Conservation (phyloP, 2,888 invertebrate genomes). For the Torymus aiolomorphi region DNA sequence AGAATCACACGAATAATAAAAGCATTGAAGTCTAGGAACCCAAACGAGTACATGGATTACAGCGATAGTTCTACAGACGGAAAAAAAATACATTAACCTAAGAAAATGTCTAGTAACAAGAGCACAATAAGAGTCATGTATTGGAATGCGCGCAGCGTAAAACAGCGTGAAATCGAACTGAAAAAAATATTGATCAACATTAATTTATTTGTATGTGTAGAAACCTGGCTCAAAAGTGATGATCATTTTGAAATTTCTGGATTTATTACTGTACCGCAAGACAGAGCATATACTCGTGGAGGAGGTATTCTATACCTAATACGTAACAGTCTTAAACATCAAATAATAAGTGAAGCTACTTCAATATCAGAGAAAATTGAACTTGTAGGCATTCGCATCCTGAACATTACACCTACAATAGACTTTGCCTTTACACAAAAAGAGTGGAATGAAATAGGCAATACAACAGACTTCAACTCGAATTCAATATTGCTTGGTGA, state of each 20-base stretch:
- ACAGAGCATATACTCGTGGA: conserved; percentile 9
- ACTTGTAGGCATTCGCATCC: neutral
- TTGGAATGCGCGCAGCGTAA: too few relatives aligned
- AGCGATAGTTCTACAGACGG: too few relatives aligned
- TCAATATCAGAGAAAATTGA: neutral
- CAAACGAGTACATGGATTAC: too few relatives aligned
- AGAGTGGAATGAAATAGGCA: conserved; percentile 20
- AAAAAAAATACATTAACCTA: too few relatives aligned
- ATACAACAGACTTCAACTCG: neutral
- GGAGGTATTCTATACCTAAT: conserved; percentile 12
- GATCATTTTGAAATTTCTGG: neutral
- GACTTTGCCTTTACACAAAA: conserved; percentile 18
- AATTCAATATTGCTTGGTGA: conserved; percentile 24
- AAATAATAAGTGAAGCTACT: neutral
- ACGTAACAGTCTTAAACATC: too few relatives aligned
- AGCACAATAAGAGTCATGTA: too few relatives aligned
- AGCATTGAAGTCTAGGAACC: too few relatives aligned
- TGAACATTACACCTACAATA: conserved; percentile 3
- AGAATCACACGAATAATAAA: too few relatives aligned
- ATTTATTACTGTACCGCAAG: neutral
- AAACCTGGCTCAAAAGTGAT: neutral
- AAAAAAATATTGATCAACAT: neutral
- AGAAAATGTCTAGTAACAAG: too few relatives aligned
- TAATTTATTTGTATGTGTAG: neutral
- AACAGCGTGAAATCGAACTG: too few relatives aligned